Evolutionary conservation across 2,797 vertebrate species (phyloP), one percentile per base, ranked within the genome.

Genomic region (Myotis myotis): DNA sequence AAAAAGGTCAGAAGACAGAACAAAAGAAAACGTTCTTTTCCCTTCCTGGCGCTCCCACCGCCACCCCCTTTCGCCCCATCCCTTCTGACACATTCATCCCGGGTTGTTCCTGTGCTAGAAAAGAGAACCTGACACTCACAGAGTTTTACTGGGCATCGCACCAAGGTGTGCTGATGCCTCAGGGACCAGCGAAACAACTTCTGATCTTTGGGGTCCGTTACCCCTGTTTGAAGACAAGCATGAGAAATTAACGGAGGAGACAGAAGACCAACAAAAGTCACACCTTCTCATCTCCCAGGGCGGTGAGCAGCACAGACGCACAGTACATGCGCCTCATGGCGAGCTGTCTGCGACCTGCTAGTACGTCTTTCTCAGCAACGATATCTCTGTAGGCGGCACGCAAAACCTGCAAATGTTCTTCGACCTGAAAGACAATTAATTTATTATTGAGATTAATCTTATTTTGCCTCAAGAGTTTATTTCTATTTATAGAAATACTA

Each of bases 341-440:
- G 6, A 95, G n/a, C 30, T 91, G 92, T 20, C 94, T 98, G 25
- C 97, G 89, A 49, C 93, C 96, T 25, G 95, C 68, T 79, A 97
- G 36, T 2, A 86, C 68, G 7, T 97, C 92, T 75, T 97, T 98
- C 70, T 98, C 97, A 8, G 87, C 62, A 49, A 89, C 20, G 6
- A 51, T 71, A 1, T 96, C 95, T 92, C 91, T 95, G 71, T 93
- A 98, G 60, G 81, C 41, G n/a, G 87, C 78, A 55, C 98, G 97
- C 60, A 98, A 90, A 75, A 76, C 51, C 19, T 93, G 85, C 76
- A 98, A 84, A 79, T 98, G 98, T 8, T 98, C 97, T 94, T 98
- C 98, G 68, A 98, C 91, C 98, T 98, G 92, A 92, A 98, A 96
- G 89, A 78, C 47, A 97, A 74, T 51, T 74, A 94, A 80, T 68